Base-by-base conservation (phyloP, 2,888 invertebrate species). In the Acrobasis suavella region DNA sequence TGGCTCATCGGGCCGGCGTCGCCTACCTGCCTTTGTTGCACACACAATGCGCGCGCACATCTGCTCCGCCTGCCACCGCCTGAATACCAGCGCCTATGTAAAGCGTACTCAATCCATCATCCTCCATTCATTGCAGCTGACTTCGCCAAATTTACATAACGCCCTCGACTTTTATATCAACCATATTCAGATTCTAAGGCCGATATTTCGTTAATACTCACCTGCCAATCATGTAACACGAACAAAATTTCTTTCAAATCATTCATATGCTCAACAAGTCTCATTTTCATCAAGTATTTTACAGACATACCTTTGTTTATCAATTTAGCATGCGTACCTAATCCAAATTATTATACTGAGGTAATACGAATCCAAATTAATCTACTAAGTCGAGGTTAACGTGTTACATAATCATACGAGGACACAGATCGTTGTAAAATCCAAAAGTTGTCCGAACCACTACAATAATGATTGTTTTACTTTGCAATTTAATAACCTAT, bases 1-100 rank as follows among this genome's bases (percentile, higher is more conserved):
- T 92, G 91, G 91, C 56, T 42, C 14, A 5, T 8, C 52, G 42
- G 56, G 85, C 80, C 72, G 78, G 75, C 81, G 84, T 86, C 81
- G 78, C 84, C 84, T 91, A 91, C 91, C 91, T 91, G 91, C 89
- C 77, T 92, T 92, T 91, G 91, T 91, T 85, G 78, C 70, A 73
- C 72, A 76, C 77, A 91, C 91, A 90, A 91, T 89, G 83, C 79
- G 74, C 73, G 77, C 81, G 82, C 85, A 85, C 90, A 91, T 91
- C 91, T 91, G 91, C 89, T 32, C 32, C 83, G 46, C 14, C 82
- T 82, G 84, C 85, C 85, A 80, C 82, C 86, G 78, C 86, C 76
- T 81, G 73, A 76, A 74, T 72, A 62, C 72, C 73, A 73, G 75
- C 74, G 67, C 72, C 69, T 73, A 75, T 72, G 70, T 77, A 67